Conservation (phyloP, 1,140 invertebrate genomes). For the Tetragnatha versicolor region DNA sequence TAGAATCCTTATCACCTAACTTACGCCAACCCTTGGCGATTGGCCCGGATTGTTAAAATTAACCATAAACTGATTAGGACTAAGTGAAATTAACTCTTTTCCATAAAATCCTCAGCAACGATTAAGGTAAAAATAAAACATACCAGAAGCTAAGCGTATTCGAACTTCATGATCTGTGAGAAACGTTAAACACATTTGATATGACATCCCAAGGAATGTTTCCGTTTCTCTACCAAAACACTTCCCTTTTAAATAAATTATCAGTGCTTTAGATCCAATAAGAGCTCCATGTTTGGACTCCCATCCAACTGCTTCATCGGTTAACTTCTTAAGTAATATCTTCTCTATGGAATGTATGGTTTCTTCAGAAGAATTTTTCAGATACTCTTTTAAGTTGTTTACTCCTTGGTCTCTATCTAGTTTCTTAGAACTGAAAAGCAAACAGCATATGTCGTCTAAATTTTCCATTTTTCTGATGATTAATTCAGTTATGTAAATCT, state of each 20-base stretch:
- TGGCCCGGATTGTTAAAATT: too few species aligned
- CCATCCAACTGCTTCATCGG: slow-evolving; percentile 58
- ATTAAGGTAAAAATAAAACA: background rate
- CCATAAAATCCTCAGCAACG: too few species aligned
- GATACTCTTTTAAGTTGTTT: slow-evolving; percentile 60
- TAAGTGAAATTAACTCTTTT: too few species aligned
- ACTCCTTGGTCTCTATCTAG: slow-evolving; percentile 65
- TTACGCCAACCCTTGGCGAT: too few species aligned
- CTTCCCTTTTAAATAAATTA: slow-evolving; percentile 58
- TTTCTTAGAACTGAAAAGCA: slow-evolving; percentile 63
- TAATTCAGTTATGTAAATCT: too few species aligned
- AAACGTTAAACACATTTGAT: slow-evolving; percentile 60
- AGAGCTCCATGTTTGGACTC: slow-evolving; percentile 65
- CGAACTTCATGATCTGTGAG: slow-evolving; percentile 65
- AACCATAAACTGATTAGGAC: too few species aligned
- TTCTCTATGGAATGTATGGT: slow-evolving; percentile 49
- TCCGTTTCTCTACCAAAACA: slow-evolving; percentile 59
- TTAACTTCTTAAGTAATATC: slow-evolving; percentile 56
- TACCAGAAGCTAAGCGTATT: slow-evolving; percentile 62
- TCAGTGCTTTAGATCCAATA: slow-evolving; percentile 62
- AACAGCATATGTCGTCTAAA: slow-evolving; percentile 2
- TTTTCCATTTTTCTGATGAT: too few species aligned
- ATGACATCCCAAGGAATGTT: slow-evolving; percentile 61
- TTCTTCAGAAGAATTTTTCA: slow-evolving; percentile 59
- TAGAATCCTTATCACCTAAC: too few species aligned